Percentiles rank a stretch among this genome's conserved stretches.
phyloP scores from a whole-genome alignment of 1,140 invertebrate species.

The Pogonus chalceus region DNA sequence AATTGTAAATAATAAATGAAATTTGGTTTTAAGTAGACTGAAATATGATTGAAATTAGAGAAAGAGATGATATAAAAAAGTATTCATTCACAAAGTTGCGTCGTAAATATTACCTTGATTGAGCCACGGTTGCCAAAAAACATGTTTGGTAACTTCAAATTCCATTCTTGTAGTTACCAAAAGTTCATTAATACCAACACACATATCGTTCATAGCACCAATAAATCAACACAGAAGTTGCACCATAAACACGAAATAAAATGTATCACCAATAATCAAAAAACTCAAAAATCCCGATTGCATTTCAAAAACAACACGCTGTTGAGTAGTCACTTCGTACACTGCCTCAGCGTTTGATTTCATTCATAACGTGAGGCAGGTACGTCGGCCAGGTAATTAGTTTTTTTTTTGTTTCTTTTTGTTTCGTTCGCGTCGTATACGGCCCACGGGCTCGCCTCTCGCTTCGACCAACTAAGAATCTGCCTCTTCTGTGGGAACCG shows the following conservation, averaged over 20 bases:
- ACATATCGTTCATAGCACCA: not conserved
- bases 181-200: not conserved
- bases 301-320: no score
- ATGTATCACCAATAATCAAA: not conserved
- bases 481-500: constrained; percentile 9
- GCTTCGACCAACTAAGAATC: not conserved
- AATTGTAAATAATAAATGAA: no score
- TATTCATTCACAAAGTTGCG: no score
- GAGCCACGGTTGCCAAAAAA: constrained; percentile 31
- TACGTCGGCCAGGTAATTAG: not conserved
- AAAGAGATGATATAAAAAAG: no score
- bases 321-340: not conserved
- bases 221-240: not conserved
- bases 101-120: constrained; percentile 22
- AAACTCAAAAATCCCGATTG: not conserved
- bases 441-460: no score
- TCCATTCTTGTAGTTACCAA: not conserved
- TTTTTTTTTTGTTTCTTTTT: constrained; percentile 8
- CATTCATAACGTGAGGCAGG: not conserved
- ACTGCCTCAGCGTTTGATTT: not conserved
- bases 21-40: no score
- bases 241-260: not conserved
- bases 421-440: not conserved
- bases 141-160: not conserved
- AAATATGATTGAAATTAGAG: no score